A percentile compares a stretch with the other conserved stretches of the same genome.
Evolutionary conservation across 2,113 vertebrate species (phyloP).

Genomic region (Toxotes jaculatrix): DNA sequence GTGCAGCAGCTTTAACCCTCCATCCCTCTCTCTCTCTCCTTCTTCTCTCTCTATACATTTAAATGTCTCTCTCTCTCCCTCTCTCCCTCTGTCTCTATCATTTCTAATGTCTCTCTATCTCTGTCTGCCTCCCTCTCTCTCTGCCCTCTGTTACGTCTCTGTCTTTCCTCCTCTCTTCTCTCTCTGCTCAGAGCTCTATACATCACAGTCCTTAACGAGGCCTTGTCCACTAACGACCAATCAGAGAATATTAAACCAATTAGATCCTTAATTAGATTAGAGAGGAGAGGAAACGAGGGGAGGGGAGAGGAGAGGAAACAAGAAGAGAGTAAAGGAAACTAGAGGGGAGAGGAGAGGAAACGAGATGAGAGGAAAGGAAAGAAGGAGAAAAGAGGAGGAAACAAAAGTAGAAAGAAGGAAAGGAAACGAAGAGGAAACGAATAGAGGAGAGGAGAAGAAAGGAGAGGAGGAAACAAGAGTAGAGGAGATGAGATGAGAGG

Average conservation of each 20-base stretch:
- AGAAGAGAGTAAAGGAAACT: background rate
- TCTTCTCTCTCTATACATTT: constrained; percentile 9
- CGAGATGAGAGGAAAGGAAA: background rate
- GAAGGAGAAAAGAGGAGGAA: background rate
- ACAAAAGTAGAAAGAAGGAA: no score
- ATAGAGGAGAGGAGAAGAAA: background rate
- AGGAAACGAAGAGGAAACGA: background rate
- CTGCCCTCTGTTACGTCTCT: constrained; percentile 69
- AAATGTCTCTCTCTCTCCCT: constrained; percentile 15
- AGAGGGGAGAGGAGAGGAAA: constrained; percentile 2
- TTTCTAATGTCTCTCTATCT: background rate
- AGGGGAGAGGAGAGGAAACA: background rate
- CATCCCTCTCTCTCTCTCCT: constrained; percentile 67
- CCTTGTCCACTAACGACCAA: constrained; percentile 65
- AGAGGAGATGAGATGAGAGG: background rate
- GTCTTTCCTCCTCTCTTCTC: background rate
- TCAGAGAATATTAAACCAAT: constrained; percentile 69
- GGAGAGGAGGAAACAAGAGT: background rate
- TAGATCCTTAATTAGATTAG: constrained; percentile 51
- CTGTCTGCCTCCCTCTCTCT: background rate
- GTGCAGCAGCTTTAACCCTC: constrained; percentile 91
- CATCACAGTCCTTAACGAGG: constrained; percentile 64
- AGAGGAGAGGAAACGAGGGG: background rate
- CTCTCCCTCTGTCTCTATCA: background rate
- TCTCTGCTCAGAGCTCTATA: constrained; percentile 38